A percentile compares a stretch with the other conserved stretches of the same genome.
These are phyloP conservation scores for Leucopsar rothschildi DNA, from an alignment of 2,113 vertebrate genomes.

Conservation along the genomic window DNA sequence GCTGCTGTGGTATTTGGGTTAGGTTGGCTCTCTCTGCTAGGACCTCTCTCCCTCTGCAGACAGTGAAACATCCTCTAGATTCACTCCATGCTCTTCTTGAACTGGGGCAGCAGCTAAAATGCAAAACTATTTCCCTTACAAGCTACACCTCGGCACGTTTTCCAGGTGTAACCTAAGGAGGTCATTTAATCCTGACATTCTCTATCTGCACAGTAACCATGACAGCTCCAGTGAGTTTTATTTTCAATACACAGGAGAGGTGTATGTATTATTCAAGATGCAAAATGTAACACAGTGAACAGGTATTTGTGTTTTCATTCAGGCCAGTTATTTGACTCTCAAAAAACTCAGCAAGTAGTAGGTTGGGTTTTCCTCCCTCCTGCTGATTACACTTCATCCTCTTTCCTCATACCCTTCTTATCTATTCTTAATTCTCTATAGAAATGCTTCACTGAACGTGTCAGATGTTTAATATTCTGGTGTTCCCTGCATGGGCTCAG, in stretches of 20 bases:
- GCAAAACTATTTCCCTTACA: neutral
- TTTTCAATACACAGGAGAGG: neutral
- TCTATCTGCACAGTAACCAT: neutral
- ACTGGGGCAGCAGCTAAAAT: neutral
- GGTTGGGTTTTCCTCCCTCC: neutral
- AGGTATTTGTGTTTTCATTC: slow-evolving; percentile 6
- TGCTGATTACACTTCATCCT: slow-evolving; percentile 1
- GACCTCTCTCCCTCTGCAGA: neutral
- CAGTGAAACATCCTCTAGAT: neutral
- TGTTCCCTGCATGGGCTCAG: neutral
- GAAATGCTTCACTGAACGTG: neutral
- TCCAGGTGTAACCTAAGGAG: neutral
- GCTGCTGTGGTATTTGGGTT: neutral
- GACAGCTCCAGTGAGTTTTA: neutral
- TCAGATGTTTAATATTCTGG: neutral
- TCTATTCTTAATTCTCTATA: neutral
- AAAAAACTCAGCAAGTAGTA: neutral
- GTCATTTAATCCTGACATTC: slow-evolving; percentile 12
- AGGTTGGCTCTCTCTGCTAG: neutral
- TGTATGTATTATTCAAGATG: slow-evolving; percentile 60
- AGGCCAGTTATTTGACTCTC: slow-evolving; percentile 30
- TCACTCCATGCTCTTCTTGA: neutral
- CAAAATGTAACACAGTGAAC: neutral
- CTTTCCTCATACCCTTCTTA: neutral
- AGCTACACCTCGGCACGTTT: neutral